A percentile compares a stretch with the other conserved stretches of the same genome.
These are phyloP conservation scores for Oryctolagus cuniculus DNA, from an alignment of 2,113 vertebrate genomes.

Conservation along the genomic window DNA sequence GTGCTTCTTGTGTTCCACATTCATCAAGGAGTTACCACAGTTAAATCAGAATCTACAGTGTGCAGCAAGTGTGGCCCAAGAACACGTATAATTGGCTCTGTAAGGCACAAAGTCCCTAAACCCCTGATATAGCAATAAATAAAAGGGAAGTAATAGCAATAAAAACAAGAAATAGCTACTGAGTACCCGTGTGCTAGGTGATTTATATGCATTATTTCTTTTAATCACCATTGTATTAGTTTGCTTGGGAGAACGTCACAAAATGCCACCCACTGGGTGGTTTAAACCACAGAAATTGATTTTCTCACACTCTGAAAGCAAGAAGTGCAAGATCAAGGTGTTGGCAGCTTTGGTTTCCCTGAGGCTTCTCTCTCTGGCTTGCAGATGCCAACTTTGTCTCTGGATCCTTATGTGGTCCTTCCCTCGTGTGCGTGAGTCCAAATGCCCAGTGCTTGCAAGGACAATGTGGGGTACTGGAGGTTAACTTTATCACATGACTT, in stretches of 20 bases:
- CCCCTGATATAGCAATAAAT: neutral
- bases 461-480: neutral
- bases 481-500: conserved; percentile 1
- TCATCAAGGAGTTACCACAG: neutral
- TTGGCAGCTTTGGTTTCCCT: neutral
- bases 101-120: neutral
- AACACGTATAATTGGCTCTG: neutral
- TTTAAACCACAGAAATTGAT: neutral
- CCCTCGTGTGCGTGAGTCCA: neutral
- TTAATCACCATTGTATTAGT: neutral
- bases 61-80: neutral
- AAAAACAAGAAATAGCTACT: neutral
- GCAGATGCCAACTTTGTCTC: neutral
- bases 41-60: neutral
- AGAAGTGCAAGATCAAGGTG: neutral
- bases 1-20: neutral
- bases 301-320: neutral
- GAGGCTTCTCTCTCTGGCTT: neutral
- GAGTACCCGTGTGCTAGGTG: neutral
- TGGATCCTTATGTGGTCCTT: neutral
- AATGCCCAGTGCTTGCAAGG: conserved; percentile 3
- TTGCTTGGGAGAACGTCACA: neutral
- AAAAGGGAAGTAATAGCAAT: neutral
- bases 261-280: neutral
- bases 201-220: neutral